Base-by-base conservation (phyloP, 2,797 vertebrate genomes). In the Melopsittacus undulatus region DNA sequence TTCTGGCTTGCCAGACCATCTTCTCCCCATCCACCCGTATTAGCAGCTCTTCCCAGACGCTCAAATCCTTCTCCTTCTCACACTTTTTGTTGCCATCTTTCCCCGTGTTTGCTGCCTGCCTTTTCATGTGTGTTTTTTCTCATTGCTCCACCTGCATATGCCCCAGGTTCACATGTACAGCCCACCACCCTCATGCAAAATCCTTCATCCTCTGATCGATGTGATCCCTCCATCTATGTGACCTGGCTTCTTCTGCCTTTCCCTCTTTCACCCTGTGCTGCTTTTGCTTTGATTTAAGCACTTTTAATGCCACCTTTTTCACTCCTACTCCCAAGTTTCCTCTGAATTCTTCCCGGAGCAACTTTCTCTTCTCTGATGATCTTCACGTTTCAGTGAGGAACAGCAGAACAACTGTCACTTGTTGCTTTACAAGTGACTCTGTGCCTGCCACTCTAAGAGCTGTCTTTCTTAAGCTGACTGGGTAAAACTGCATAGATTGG, bases 31-130 rank as follows among this genome's bases (percentile, higher is more conserved):
- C 38, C 42, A 80, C 20, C 16, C 62, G 10, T 64, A 24, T 22
- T 29, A 74, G 42, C 57, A 85, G 57, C 34, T 87, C 40, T 74
- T 30, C 45, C 16, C 90, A 95, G 76, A 62, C 3, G 0, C 14
- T 95, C 51, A 62, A 59, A 83, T 57, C 18, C 17, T 83, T 95
- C 77, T 69, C 57, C 77, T 96, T 97, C 54, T 84, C 59, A 77
- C 12, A 64, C 67, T 86, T 91, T 84, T 74, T 89, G 88, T 93
- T 92, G 67, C 64, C 54, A 10, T 22, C 46, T 68, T 68, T 49
- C 49, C 56, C 27, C 69, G 21, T 68, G 77, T 94, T 94, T 79
- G 48, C 32, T 79, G n/a, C 49, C 79, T 86, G 24, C 24, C 9
- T 86, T 91, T 80, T 82, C 23, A 38, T 22, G 17, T 19, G 23